Evolutionary conservation across 2,888 invertebrate genomes (phyloP), one percentile per base, ranked within the genome.

Genomic region (Abrostola tripartita): DNA sequence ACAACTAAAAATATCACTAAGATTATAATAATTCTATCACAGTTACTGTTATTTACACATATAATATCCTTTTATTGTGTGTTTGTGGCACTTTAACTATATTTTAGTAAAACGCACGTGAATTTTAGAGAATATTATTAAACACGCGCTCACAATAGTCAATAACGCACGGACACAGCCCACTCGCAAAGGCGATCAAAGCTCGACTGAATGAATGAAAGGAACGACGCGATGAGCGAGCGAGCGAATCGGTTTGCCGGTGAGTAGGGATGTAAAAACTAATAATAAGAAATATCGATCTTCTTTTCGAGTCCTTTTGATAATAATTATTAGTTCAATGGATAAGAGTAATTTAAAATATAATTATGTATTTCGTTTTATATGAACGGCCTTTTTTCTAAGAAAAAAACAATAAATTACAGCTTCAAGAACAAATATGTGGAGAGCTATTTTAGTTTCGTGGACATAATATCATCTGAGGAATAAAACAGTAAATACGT

Each of bases 121-220:
- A 80, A 79, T 81, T n/a, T 82, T 81, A 71, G 65, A 68, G 65
- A 66, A 79, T 71, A 75, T 72, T 79, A 78, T 55, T 78, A 70
- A 86, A 83, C 89, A 91, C 92, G 91, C 90, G 89, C 81, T 85
- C 56, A 74, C 70, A 37, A 71, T 71, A 65, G 71, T 78, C 65
- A 68, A 50, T 52, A 74, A 73, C 56, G 47, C 65, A 80, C 68
- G 69, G 56, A 71, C 69, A 51, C 73, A 71, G 70, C 78, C 77
- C 75, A 61, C 67, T 58, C 56, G 1, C 56, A 9, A 65, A 10
- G 72, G 69, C 77, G 77, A 52, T 64, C 79, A 81, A 85, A 85
- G 80, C 86, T 81, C 85, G 82, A 92, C 91, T 89, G 84, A 84
- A 74, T 82, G 75, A 75, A 62, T 54, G 71, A 78, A 74, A 66